A percentile compares a stretch with the other conserved stretches of the same genome.
Conservation (phyloP, 2,797 vertebrate genomes). For the Potorous gilbertii region DNA sequence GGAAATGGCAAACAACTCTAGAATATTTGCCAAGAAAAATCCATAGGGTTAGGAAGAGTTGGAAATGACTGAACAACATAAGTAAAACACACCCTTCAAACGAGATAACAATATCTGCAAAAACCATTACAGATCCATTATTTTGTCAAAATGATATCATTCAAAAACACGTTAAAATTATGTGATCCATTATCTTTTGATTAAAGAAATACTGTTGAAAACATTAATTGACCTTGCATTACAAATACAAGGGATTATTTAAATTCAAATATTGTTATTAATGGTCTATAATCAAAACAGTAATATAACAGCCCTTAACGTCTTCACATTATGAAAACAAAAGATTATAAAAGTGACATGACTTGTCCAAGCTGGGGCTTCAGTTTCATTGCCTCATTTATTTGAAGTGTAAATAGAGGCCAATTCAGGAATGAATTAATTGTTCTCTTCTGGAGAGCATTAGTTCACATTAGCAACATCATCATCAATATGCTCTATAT, state of each 20-base stretch:
- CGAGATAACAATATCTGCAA: too few relatives aligned
- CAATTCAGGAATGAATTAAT: background rate
- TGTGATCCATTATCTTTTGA: too few relatives aligned
- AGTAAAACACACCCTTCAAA: too few relatives aligned
- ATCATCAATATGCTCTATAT: background rate
- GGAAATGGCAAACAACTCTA: too few relatives aligned
- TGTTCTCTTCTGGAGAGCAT: slow-evolving; percentile 9
- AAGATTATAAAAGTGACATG: background rate
- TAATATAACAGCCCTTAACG: background rate
- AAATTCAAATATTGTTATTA: background rate
- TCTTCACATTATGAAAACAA: background rate
- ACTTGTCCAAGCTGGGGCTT: background rate
- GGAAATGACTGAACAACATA: too few relatives aligned
- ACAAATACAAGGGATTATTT: background rate
- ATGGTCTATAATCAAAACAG: background rate
- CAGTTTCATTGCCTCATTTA: background rate
- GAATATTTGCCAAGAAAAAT: too few relatives aligned
- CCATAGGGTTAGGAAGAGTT: too few relatives aligned
- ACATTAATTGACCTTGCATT: background rate
- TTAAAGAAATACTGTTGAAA: background rate
- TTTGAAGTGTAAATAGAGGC: background rate
- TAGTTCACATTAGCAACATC: slow-evolving; percentile 21
- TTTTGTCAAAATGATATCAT: too few relatives aligned
- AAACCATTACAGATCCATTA: too few relatives aligned
- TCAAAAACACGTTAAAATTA: too few relatives aligned